These are phyloP conservation scores for Montipora capricornis DNA, from an alignment of 64 coral and sea anemone species.

Conservation along the genomic window DNA sequence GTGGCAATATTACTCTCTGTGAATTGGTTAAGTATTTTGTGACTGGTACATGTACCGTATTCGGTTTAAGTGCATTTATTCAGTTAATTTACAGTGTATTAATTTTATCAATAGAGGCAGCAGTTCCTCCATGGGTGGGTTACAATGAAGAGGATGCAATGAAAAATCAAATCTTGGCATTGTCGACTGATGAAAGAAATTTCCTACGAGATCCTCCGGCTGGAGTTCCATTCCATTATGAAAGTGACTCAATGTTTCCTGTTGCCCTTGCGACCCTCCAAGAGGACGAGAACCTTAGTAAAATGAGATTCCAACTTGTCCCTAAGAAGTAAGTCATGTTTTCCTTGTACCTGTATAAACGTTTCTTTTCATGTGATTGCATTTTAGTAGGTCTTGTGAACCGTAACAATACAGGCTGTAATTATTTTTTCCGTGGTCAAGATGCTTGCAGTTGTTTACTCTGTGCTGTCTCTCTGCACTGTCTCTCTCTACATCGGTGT, in stretches of 20 bases:
- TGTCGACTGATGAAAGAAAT: slow-evolving; percentile 97
- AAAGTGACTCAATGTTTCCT: slow-evolving; percentile 92
- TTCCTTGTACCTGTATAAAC: not conserved
- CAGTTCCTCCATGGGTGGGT: slow-evolving; percentile 95
- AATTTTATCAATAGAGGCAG: slow-evolving; percentile 63
- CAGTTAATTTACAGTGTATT: not conserved
- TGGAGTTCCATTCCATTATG: slow-evolving; percentile 95
- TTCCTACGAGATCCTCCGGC: slow-evolving; percentile 94
- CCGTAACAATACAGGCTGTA: too few species aligned
- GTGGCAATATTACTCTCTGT: too few species aligned
- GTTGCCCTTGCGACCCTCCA: slow-evolving; percentile 93
- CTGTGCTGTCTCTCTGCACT: too few species aligned
- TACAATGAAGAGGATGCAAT: slow-evolving; percentile 98
- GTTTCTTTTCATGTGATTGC: too few species aligned
- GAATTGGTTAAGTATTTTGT: too few species aligned
- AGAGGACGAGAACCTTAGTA: slow-evolving; percentile 87
- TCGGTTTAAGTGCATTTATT: not conserved
- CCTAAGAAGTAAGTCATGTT: slow-evolving; percentile 88
- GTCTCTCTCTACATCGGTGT: too few species aligned
- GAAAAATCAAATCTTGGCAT: slow-evolving; percentile 98
- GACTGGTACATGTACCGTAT: too few species aligned
- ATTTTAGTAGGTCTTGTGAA: too few species aligned
- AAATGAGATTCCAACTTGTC: slow-evolving; percentile 98
- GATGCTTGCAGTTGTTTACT: too few species aligned
- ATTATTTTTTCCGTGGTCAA: too few species aligned